These are phyloP conservation scores for Condylostylus longicornis DNA, from an alignment of 1,140 invertebrate genomes.

Conservation along the genomic window DNA sequence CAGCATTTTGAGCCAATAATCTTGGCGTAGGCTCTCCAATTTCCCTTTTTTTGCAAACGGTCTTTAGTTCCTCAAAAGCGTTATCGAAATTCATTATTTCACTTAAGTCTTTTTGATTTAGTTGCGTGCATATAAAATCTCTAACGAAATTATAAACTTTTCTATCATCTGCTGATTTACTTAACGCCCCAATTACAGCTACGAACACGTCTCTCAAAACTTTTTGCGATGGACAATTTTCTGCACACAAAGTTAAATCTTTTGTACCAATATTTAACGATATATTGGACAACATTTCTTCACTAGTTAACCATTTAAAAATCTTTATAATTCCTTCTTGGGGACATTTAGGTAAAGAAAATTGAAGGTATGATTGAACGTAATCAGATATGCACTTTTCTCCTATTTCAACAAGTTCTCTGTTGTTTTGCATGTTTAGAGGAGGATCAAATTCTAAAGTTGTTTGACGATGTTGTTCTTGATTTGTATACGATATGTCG, in stretches of 20 bases:
- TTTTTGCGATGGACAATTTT: conserved; percentile 49
- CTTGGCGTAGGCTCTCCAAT: conserved; percentile 47
- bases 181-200: conserved; percentile 59
- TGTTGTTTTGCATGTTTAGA: conserved; percentile 50
- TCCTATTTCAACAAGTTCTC: conserved; percentile 47
- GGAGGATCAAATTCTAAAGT: conserved; percentile 50
- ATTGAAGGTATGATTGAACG: conserved; percentile 33
- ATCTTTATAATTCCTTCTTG: conserved; percentile 46
- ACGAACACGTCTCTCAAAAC: conserved; percentile 56
- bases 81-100: conserved; percentile 62
- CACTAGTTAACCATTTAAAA: conserved; percentile 44
- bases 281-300: conserved; percentile 47
- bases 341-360: conserved; percentile 48
- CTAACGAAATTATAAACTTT: conserved; percentile 54
- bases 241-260: conserved; percentile 61
- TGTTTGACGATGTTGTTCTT: conserved; percentile 46
- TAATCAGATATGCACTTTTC: conserved; percentile 38
- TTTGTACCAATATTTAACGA: conserved; percentile 56
- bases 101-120: conserved; percentile 60
- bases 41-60: conserved; percentile 36
- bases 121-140: conserved; percentile 64
- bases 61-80: conserved; percentile 50
- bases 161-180: conserved; percentile 38
- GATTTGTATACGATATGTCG: conserved; percentile 54
- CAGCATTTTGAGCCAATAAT: conserved; percentile 54